Conservation (phyloP, 64 coral and sea anemone genomes). For the Actinia equina region DNA sequence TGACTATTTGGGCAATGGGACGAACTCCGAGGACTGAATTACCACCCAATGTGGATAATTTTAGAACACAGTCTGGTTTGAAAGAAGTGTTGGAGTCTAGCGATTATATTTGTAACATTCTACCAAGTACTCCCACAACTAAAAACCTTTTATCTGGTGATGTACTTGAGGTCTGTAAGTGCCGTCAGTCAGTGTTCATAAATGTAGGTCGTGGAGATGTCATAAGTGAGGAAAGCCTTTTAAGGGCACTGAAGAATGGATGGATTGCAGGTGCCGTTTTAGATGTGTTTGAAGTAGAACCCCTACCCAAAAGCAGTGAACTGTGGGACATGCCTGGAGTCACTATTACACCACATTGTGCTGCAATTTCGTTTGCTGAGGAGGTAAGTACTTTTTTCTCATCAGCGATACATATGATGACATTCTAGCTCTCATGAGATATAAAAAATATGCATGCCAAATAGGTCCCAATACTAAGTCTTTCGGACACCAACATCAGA, state of each 20-base stretch:
- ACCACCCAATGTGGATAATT: slow-evolving; percentile 57
- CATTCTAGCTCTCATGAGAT: no score
- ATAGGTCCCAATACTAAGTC: no score
- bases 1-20: slow-evolving; percentile 71
- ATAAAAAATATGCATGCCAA: no score
- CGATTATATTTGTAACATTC: slow-evolving; percentile 87
- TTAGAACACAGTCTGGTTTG: slow-evolving; percentile 30
- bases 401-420: no score
- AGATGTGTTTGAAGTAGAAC: slow-evolving; percentile 87
- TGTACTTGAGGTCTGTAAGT: slow-evolving; percentile 60
- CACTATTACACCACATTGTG: slow-evolving; percentile 72
- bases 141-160: slow-evolving; percentile 71
- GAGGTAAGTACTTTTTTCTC: slow-evolving; percentile 41
- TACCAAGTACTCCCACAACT: slow-evolving; percentile 78
- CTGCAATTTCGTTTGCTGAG: slow-evolving; percentile 35
- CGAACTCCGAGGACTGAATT: slow-evolving; percentile 27
- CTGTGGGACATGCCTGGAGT: slow-evolving; percentile 78
- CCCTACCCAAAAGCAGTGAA: slow-evolving; percentile 64
- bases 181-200: slow-evolving; percentile 47
- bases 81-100: slow-evolving; percentile 71
- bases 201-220: slow-evolving; percentile 87
- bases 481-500: no score
- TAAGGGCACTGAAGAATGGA: slow-evolving; percentile 58
- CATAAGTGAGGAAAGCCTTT: slow-evolving; percentile 66
- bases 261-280: slow-evolving; percentile 93